Evolutionary conservation across 2,888 invertebrate genomes (phyloP), one percentile per base, ranked within the genome.

Genomic region (Lycophotia porphyrea): DNA sequence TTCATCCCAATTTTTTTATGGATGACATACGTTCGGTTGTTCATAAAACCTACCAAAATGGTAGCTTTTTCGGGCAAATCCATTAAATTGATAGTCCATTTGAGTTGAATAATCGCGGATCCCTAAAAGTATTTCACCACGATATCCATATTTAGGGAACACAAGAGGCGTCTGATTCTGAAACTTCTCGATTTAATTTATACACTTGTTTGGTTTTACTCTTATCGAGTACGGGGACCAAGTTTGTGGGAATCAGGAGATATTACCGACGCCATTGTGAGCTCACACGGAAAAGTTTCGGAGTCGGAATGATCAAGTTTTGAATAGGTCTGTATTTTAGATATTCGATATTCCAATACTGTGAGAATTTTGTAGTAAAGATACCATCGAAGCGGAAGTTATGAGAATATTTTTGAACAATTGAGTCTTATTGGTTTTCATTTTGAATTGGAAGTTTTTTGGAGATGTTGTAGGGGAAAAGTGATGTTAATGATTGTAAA

Each of bases 111-210:
- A 36, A 31, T n/a, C 58, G 47, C 71, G 82, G 87, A 74, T 61
- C 80, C 89, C 90, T 90, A 80, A 89, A 92, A 90, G 73, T 80
- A 87, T 89, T 89, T 81, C 88, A 90, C 87, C 84, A 85, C 88
- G 88, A 91, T 92, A 93, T 92, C 91, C 92, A 92, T 92, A 94
- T 92, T 92, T 90, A 77, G 78, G 75, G 81, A 82, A 88, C 92
- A 95, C 94, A 95, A 95, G 94, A 89, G 93, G 88, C 89, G 90
- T 82, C 92, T 95, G 95, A 95, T 95, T 95, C 93, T 87, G 89
- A 90, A 96, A 95, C 91, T 95, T 95, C 93, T 93, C 93, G 93
- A 95, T 95, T 95, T 95, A 95, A 95, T 89, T 95, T 95, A 93
- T 93, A 93, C 93, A 94, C 94, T 95, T 95, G 93, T 95, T 94